Evolutionary conservation across 1,140 invertebrate genomes (phyloP).

Genomic region (Mercenaria mercenaria): DNA sequence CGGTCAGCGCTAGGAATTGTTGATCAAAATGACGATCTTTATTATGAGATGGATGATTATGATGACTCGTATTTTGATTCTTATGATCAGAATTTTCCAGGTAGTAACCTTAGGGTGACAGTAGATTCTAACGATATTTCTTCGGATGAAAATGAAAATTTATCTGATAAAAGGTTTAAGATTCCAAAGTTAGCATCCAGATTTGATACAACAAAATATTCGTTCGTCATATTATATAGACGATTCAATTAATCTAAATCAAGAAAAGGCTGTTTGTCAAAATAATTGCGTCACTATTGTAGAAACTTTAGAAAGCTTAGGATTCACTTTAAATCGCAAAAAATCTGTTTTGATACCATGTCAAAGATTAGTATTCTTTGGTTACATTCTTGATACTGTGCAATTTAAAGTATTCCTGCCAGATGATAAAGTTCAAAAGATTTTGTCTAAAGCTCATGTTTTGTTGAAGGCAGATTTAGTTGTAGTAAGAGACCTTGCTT

Average conservation of each 20-base stretch:
- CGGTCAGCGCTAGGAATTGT: too few species aligned
- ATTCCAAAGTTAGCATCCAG: too few species aligned
- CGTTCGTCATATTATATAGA: conserved; percentile 63
- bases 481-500: conserved; percentile 35
- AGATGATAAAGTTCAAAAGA: conserved; percentile 61
- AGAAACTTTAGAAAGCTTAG: conserved; percentile 25
- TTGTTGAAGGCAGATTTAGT: neutral
- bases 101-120: too few species aligned
- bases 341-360: conserved; percentile 63
- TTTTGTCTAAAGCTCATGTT: neutral
- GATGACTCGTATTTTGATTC: too few species aligned
- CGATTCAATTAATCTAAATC: conserved; percentile 55
- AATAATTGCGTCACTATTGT: neutral
- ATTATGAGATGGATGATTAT: too few species aligned
- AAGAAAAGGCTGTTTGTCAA: neutral
- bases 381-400: conserved; percentile 60
- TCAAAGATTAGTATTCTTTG: conserved; percentile 57
- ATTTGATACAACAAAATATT: conserved; percentile 39
- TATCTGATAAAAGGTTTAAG: too few species aligned
- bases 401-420: conserved; percentile 62
- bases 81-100: too few species aligned
- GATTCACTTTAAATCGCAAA: conserved; percentile 43
- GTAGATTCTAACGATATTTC: too few species aligned
- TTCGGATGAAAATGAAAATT: too few species aligned
- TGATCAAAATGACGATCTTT: too few species aligned